Evolutionary conservation across 2,797 vertebrate genomes (phyloP).

Genomic region (Gymnoscopelus braueri): DNA sequence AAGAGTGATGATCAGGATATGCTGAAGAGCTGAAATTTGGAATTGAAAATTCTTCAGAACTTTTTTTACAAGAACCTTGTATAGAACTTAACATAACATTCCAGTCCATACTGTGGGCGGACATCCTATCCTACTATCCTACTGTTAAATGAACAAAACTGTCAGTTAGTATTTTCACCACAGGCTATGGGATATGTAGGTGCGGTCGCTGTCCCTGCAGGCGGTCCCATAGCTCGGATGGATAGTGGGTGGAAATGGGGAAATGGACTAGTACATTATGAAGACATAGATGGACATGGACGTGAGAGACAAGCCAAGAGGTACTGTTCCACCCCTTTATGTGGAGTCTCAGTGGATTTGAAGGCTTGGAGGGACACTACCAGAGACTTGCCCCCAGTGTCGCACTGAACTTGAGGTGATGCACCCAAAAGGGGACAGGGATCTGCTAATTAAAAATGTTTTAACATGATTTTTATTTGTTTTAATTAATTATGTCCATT

Average conservation of each 20-base stretch:
- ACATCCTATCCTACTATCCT: too few species aligned
- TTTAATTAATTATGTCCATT: constrained; percentile 10
- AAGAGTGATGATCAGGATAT: constrained; percentile 65
- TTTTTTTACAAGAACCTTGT: not conserved
- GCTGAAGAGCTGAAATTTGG: constrained; percentile 63
- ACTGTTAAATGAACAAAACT: too few species aligned
- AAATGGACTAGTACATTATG: not conserved
- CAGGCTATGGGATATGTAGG: too few species aligned
- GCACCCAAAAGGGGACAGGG: constrained; percentile 28
- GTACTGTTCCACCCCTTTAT: not conserved
- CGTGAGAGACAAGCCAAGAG: constrained; percentile 27
- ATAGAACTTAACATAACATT: too few species aligned
- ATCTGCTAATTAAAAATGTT: constrained; percentile 1
- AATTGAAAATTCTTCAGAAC: not conserved
- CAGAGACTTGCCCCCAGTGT: not conserved
- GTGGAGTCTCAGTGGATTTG: constrained; percentile 3
- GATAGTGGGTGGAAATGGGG: too few species aligned
- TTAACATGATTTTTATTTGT: constrained; percentile 16
- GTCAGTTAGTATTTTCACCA: too few species aligned
- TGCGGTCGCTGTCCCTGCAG: too few species aligned
- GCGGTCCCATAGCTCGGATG: too few species aligned
- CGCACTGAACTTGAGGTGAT: constrained; percentile 4
- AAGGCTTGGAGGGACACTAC: constrained; percentile 25
- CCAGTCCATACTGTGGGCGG: too few species aligned
- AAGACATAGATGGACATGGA: constrained; percentile 36